Conservation (phyloP, 2,113 vertebrate genomes). For the Hystrix brachyura region DNA sequence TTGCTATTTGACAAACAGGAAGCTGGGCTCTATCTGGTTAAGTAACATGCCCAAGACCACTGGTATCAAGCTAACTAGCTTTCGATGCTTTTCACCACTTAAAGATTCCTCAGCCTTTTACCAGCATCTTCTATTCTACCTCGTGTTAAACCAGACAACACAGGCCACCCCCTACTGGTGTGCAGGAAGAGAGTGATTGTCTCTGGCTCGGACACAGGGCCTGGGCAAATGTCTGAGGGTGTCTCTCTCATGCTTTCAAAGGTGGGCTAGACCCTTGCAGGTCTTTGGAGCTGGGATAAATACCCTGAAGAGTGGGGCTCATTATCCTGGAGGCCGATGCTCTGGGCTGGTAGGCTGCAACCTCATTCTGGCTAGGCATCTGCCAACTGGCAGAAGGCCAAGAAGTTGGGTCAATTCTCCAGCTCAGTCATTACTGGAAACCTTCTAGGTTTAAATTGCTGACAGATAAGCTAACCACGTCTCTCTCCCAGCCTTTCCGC, state of each 20-base stretch:
- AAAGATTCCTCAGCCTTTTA: background rate
- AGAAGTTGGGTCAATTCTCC: conserved; percentile 45
- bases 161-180: background rate
- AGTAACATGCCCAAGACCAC: background rate
- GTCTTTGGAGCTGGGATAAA: background rate
- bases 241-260: background rate
- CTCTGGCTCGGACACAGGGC: background rate
- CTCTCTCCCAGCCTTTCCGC: conserved; percentile 41
- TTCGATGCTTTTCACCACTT: background rate
- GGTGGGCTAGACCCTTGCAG: background rate
- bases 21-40: background rate
- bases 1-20: background rate
- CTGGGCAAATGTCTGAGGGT: background rate
- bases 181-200: background rate
- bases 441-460: conserved; percentile 69
- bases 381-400: conserved; percentile 63
- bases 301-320: background rate
- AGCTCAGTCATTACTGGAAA: conserved; percentile 76
- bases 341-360: background rate
- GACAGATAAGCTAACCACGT: conserved; percentile 54
- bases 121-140: background rate
- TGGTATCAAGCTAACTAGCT: background rate
- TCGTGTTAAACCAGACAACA: background rate
- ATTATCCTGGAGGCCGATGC: background rate
- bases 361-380: background rate